These are phyloP conservation scores for Odontomachus brunneus DNA, from an alignment of 1,140 invertebrate genomes.

Conservation along the genomic window DNA sequence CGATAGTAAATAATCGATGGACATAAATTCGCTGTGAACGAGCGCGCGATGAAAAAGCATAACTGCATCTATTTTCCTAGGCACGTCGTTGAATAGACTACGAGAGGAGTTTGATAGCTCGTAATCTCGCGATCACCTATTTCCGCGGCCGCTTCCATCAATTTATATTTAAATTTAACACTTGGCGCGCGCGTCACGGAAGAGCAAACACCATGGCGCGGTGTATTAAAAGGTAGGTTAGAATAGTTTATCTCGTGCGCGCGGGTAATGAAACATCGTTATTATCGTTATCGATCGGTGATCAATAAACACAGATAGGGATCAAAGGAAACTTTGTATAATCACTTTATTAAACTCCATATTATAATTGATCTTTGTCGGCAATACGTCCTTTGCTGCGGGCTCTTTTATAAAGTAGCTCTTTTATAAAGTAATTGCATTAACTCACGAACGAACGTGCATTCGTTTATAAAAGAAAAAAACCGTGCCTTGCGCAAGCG, in stretches of 20 bases:
- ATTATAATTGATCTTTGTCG: slow-evolving; percentile 67
- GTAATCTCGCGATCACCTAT: slow-evolving; percentile 8
- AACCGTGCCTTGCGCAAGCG: slow-evolving; percentile 49
- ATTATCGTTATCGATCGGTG: slow-evolving; percentile 59
- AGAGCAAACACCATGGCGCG: neutral
- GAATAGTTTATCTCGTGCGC: slow-evolving; percentile 24
- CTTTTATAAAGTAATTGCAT: slow-evolving; percentile 64
- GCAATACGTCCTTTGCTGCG: slow-evolving; percentile 41
- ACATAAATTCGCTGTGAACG: slow-evolving; percentile 5
- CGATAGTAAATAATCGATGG: slow-evolving; percentile 32
- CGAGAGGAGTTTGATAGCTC: slow-evolving; percentile 31
- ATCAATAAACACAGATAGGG: slow-evolving; percentile 63
- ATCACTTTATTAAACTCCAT: slow-evolving; percentile 63
- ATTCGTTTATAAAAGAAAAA: slow-evolving; percentile 15
- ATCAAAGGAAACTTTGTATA: slow-evolving; percentile 47
- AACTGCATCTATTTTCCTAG: neutral
- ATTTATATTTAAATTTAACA: slow-evolving; percentile 49
- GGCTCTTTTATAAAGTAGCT: slow-evolving; percentile 60
- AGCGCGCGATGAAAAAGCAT: neutral
- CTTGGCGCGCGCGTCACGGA: neutral
- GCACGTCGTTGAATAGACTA: neutral
- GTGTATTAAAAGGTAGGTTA: slow-evolving; percentile 23
- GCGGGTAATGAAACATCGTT: slow-evolving; percentile 44
- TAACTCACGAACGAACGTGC: slow-evolving; percentile 32
- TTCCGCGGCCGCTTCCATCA: slow-evolving; percentile 19